These are phyloP conservation scores for Oxycera nigricornis DNA, from an alignment of 2,888 invertebrate genomes.

Conservation along the genomic window DNA sequence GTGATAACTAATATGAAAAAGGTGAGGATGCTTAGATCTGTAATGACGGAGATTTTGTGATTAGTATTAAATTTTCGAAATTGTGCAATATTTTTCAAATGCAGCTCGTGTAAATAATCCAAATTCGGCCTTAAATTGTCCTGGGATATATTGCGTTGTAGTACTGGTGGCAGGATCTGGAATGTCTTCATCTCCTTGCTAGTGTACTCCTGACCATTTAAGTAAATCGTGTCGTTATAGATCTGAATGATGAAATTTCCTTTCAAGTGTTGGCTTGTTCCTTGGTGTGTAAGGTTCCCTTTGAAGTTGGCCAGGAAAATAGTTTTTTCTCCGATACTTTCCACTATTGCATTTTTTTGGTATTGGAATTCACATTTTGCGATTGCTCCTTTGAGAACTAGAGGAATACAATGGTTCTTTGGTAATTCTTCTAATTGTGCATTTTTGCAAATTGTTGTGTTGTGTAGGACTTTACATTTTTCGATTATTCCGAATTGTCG, in stretches of 20 bases:
- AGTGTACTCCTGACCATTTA: neutral
- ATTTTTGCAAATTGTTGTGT: conserved; percentile 8
- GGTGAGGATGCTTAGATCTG: too few relatives aligned
- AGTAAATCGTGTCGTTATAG: neutral
- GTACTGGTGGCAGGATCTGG: too few relatives aligned
- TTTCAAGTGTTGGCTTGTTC: neutral
- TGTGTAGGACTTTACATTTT: conserved; percentile 1
- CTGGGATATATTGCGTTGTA: too few relatives aligned
- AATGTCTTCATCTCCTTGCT: neutral
- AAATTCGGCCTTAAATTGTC: too few relatives aligned
- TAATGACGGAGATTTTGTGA: too few relatives aligned
- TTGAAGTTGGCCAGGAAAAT: neutral
- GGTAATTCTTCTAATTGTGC: neutral
- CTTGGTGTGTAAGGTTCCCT: neutral
- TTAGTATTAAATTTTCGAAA: too few relatives aligned
- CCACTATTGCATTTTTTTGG: neutral
- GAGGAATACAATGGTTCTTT: neutral
- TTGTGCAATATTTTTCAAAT: too few relatives aligned
- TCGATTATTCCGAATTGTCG: neutral
- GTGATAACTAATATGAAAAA: too few relatives aligned
- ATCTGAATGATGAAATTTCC: neutral
- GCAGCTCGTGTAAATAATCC: too few relatives aligned
- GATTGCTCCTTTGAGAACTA: neutral
- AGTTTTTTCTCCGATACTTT: neutral
- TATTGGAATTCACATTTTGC: neutral